Evolutionary conservation across 2,888 invertebrate genomes (phyloP).

Genomic region (Lamproptera curius): DNA sequence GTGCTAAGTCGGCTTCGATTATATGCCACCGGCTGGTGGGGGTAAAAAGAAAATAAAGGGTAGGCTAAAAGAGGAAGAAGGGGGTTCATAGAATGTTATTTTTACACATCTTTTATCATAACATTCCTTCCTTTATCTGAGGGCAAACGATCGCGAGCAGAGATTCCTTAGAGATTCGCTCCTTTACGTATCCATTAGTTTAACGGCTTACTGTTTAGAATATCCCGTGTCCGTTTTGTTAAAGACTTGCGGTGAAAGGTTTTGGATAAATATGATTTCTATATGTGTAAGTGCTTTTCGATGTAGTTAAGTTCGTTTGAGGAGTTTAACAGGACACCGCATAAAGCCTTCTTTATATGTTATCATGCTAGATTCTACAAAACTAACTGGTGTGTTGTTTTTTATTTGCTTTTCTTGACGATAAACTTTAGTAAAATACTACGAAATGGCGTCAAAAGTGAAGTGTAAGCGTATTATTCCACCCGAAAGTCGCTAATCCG

Average conservation of each 20-base stretch:
- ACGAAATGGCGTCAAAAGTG: too few species aligned
- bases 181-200: conserved; percentile 10
- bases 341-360: not conserved
- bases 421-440: not conserved
- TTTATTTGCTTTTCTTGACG: too few species aligned
- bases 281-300: too few species aligned
- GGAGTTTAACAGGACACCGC: not conserved
- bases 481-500: too few species aligned
- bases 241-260: not conserved
- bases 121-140: conserved; percentile 13
- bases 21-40: conserved; percentile 27
- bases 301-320: not conserved
- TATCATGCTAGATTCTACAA: not conserved
- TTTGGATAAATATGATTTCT: not conserved
- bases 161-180: conserved; percentile 9
- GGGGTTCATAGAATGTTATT: conserved; percentile 33
- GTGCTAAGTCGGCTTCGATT: conserved; percentile 35
- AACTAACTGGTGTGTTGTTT: not conserved
- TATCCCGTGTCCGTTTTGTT: conserved; percentile 9
- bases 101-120: conserved; percentile 24
- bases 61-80: too few species aligned
- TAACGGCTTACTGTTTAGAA: conserved; percentile 5
- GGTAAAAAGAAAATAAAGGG: too few species aligned
- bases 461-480: too few species aligned
- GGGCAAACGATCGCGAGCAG: conserved; percentile 10